These are phyloP conservation scores for Aratinga solstitialis DNA, from an alignment of 2,797 vertebrate species.

Conservation along the genomic window DNA sequence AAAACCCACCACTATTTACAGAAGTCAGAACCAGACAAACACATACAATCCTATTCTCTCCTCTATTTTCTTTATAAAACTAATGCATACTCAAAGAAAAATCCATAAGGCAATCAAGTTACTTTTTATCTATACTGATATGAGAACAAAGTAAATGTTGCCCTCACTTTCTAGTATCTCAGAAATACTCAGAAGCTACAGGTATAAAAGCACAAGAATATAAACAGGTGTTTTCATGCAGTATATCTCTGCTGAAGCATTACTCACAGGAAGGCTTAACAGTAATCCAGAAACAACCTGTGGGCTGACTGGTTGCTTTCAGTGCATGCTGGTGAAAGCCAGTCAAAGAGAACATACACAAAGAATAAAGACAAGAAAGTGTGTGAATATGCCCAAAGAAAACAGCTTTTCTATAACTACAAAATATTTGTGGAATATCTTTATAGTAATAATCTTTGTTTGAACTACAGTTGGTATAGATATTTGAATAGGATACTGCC, in stretches of 20 bases:
- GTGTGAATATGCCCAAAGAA: neutral
- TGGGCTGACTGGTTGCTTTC: neutral
- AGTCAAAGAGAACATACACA: neutral
- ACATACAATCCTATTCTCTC: neutral
- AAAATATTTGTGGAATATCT: neutral
- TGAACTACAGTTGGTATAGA: neutral
- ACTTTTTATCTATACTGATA: neutral
- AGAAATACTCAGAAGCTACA: neutral
- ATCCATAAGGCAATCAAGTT: neutral
- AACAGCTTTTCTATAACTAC: neutral
- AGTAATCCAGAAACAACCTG: neutral
- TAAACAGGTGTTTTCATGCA: neutral
- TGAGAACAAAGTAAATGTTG: neutral
- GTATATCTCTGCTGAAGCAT: neutral
- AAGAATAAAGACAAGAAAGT: neutral
- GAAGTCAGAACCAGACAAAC: neutral
- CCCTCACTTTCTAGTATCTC: neutral
- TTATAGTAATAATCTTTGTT: neutral
- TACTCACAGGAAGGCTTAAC: neutral
- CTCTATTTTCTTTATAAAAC: neutral
- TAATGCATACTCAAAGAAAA: neutral
- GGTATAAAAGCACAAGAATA: neutral
- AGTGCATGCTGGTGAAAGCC: neutral
- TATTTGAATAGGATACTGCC: neutral
- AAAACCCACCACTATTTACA: neutral